Percentiles rank a stretch among this genome's conserved stretches.
phyloP scores from a whole-genome alignment of 1,140 invertebrate species.

The Papilio machaon region DNA sequence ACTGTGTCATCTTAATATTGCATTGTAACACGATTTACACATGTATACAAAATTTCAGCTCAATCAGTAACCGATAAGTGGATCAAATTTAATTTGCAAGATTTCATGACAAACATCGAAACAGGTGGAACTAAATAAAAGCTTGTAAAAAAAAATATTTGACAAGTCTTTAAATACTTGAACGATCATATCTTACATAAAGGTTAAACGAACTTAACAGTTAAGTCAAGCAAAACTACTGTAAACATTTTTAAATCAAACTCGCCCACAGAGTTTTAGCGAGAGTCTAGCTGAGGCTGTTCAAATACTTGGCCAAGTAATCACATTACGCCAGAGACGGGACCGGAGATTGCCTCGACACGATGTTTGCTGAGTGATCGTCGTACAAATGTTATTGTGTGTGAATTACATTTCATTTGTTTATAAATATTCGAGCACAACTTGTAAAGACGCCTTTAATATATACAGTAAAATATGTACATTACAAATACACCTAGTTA shows the following conservation, averaged over 20 bases:
- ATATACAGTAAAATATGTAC: too few species aligned
- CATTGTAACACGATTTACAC: too few species aligned
- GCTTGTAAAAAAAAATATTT: too few species aligned
- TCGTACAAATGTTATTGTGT: neutral
- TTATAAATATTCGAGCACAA: neutral
- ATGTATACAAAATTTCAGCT: too few species aligned
- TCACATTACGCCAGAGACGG: neutral
- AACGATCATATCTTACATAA: neutral
- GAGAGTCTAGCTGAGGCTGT: neutral
- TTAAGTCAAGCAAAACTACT: neutral
- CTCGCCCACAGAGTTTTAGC: neutral
- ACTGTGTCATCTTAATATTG: too few species aligned
- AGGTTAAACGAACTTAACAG: neutral
- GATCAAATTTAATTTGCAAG: too few species aligned
- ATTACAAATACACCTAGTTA: too few species aligned
- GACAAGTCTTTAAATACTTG: neutral
- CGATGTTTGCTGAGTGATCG: neutral
- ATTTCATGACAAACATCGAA: too few species aligned
- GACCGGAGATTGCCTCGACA: constrained; percentile 24
- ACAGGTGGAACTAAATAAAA: too few species aligned
- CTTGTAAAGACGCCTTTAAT: too few species aligned
- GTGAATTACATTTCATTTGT: neutral
- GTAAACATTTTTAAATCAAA: constrained; percentile 19
- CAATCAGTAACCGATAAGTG: too few species aligned
- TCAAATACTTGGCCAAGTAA: constrained; percentile 12